These are phyloP conservation scores for Hephaestus fuliginosus DNA, from an alignment of 2,797 vertebrate genomes.

Conservation along the genomic window DNA sequence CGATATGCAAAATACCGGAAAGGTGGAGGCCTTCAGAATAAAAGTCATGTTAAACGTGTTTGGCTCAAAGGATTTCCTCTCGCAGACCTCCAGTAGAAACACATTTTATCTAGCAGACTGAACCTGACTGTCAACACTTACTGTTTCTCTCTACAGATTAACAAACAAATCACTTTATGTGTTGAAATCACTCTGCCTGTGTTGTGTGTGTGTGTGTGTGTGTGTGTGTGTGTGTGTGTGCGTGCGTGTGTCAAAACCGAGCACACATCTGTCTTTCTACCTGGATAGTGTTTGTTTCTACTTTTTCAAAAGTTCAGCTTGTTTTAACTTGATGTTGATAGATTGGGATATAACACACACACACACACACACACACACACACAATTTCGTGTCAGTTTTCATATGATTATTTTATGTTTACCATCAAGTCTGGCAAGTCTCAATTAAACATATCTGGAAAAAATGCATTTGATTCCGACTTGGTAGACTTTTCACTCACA, in stretches of 20 bases:
- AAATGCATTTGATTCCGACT: no score
- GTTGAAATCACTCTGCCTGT: background rate
- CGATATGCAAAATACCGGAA: slow-evolving; percentile 3
- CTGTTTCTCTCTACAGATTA: background rate
- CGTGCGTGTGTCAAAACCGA: no score
- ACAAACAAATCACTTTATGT: background rate
- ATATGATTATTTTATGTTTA: no score
- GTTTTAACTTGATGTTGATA: background rate
- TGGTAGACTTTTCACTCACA: no score
- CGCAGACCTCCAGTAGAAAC: background rate
- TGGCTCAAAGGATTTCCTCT: background rate
- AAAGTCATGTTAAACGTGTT: slow-evolving; percentile 6
- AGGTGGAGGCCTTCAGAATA: slow-evolving; percentile 40
- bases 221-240: background rate
- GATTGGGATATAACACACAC: background rate
- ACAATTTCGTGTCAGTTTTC: no score
- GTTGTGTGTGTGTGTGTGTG: background rate
- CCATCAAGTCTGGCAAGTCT: no score
- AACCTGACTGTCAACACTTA: background rate
- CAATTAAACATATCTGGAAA: no score
- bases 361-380: no score
- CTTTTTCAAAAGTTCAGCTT: background rate
- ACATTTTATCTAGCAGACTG: background rate
- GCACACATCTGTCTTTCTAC: no score
- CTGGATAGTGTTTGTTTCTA: background rate